Conservation (phyloP, 2,888 invertebrate genomes). For the Drosophila anceps region DNA sequence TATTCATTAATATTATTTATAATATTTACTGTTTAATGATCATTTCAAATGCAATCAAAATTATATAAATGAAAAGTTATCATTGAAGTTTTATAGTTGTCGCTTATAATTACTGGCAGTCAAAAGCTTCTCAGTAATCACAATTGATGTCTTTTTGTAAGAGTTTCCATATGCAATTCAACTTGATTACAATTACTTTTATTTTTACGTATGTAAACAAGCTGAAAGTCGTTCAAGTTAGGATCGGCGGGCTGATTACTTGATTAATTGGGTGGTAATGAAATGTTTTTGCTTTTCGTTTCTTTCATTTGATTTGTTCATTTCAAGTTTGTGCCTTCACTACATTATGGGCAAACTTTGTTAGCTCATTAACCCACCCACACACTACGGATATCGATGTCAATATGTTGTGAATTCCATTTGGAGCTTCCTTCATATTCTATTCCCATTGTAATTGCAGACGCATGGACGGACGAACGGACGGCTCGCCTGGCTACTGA, state of each 20-base stretch:
- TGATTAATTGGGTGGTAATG: conserved; percentile 36
- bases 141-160: neutral
- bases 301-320: conserved; percentile 6
- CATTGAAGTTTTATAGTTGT: neutral
- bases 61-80: neutral
- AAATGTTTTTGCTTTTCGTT: conserved; percentile 26
- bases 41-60: too few species aligned
- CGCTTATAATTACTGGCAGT: neutral
- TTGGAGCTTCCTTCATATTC: conserved; percentile 5
- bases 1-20: too few species aligned
- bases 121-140: neutral
- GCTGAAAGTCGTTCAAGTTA: conserved; percentile 2
- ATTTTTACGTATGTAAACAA: conserved; percentile 4
- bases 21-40: too few species aligned
- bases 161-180: neutral
- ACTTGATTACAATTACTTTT: neutral
- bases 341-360: conserved; percentile 34
- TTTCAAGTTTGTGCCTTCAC: conserved; percentile 6
- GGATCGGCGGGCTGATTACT: conserved; percentile 29
- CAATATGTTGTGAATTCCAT: conserved; percentile 36
- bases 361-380: conserved; percentile 39
- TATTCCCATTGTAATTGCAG: conserved; percentile 13
- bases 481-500: conserved; percentile 17
- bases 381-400: conserved; percentile 5
- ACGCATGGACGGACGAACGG: neutral